phyloP scores from a whole-genome alignment of 2,113 vertebrate genomes.

The Otis tarda region DNA sequence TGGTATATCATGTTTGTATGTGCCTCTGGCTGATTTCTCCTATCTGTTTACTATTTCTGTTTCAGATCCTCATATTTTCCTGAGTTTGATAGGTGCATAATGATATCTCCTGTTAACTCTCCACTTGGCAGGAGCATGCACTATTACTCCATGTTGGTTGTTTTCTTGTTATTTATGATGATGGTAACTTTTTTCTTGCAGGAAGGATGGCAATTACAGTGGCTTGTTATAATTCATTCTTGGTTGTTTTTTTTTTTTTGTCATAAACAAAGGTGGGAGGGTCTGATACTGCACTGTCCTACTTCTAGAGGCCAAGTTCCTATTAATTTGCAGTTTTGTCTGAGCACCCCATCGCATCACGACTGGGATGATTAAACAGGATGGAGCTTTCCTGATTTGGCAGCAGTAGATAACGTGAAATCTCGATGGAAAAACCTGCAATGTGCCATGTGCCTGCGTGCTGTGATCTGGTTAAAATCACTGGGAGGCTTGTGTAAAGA shows the following conservation, averaged over 20 bases:
- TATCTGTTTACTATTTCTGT: neutral
- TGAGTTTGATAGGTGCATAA: neutral
- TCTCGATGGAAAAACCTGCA: neutral
- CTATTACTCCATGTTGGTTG: neutral
- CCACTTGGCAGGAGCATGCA: neutral
- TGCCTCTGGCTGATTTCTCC: neutral
- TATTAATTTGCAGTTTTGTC: neutral
- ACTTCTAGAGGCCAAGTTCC: neutral
- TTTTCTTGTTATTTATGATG: neutral
- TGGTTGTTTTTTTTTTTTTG: neutral
- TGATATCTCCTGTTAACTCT: neutral
- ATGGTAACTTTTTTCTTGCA: neutral
- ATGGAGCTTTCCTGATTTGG: neutral
- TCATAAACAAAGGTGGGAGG: rapidly evolving
- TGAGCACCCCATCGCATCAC: neutral
- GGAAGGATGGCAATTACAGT: neutral
- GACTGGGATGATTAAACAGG: neutral
- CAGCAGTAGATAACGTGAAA: neutral
- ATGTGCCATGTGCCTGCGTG: rapidly evolving
- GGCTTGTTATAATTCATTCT: neutral
- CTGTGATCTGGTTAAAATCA: neutral
- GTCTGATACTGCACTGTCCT: neutral
- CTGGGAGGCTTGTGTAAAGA: neutral
- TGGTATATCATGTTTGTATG: neutral
- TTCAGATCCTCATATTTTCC: neutral